Evolutionary conservation across 92 coral and sea anemone genomes (phyloP).

Genomic region (Umimayanthus chanpuru): DNA sequence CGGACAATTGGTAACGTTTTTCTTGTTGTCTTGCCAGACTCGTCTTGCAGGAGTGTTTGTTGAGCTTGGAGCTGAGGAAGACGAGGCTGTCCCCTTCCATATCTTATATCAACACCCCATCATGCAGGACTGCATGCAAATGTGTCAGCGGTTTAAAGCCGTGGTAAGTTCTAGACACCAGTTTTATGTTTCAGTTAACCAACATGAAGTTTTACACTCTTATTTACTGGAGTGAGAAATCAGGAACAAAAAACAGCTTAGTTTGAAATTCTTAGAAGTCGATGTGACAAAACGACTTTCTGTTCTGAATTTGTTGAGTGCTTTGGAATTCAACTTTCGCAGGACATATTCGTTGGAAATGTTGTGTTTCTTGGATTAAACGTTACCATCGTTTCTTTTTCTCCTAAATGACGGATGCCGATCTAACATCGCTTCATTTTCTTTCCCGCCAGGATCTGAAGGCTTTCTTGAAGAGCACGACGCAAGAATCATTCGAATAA

Average conservation of each 20-base stretch:
- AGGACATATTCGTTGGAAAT: too few relatives aligned
- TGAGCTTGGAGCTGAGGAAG: slow-evolving; percentile 93
- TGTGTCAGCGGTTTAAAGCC: slow-evolving; percentile 84
- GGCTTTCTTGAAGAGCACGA: background rate
- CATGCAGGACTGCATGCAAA: slow-evolving; percentile 92
- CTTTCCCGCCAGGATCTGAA: background rate
- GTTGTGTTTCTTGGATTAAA: too few relatives aligned
- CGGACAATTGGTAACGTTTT: background rate
- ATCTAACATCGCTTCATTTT: background rate
- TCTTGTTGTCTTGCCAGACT: slow-evolving; percentile 53
- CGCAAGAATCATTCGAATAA: slow-evolving; percentile 7
- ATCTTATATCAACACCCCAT: slow-evolving; percentile 93
- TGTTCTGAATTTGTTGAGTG: too few relatives aligned
- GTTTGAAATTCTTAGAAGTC: too few relatives aligned
- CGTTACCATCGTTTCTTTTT: too few relatives aligned
- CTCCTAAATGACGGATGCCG: background rate
- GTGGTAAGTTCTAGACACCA: slow-evolving; percentile 61
- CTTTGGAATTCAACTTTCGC: too few relatives aligned
- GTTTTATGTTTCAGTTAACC: too few relatives aligned
- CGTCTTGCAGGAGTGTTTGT: slow-evolving; percentile 85
- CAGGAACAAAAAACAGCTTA: too few relatives aligned
- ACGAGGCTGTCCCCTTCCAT: slow-evolving; percentile 88
- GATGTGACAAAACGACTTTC: too few relatives aligned
- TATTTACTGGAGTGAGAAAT: too few relatives aligned
- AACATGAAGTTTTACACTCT: too few relatives aligned